Evolutionary conservation across 1,140 invertebrate genomes (phyloP).

Genomic region (Microvelia longipes): DNA sequence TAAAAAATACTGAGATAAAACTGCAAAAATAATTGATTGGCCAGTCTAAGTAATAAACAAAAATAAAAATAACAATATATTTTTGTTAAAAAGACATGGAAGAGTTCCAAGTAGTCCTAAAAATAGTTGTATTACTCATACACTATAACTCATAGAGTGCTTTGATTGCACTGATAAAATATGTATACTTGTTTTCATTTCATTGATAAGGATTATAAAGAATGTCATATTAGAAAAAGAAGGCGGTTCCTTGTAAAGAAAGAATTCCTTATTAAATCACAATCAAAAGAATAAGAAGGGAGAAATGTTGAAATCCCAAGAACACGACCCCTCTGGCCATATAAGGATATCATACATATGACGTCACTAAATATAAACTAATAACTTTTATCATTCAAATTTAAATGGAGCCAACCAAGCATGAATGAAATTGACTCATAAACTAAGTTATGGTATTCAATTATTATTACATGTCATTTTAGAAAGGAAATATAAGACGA

Average conservation of each 20-base stretch:
- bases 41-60: not conserved
- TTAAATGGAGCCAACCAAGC: not conserved
- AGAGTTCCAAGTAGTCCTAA: not conserved
- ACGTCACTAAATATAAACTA: not conserved
- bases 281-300: not conserved
- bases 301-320: not conserved
- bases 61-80: not conserved
- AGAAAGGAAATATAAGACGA: not conserved
- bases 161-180: not conserved
- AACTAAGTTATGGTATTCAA: not conserved
- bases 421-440: not conserved
- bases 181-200: not conserved
- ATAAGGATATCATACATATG: not conserved
- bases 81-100: not conserved
- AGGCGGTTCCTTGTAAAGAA: not conserved
- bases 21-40: too few relatives aligned
- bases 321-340: not conserved
- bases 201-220: not conserved
- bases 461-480: not conserved
- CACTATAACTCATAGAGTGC: not conserved
- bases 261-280: not conserved
- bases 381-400: not conserved
- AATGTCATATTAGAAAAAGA: not conserved
- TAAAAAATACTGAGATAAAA: not conserved
- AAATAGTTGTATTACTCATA: not conserved